Evolutionary conservation across 2,888 invertebrate genomes (phyloP).

Genomic region (Lamellibrachia columna): DNA sequence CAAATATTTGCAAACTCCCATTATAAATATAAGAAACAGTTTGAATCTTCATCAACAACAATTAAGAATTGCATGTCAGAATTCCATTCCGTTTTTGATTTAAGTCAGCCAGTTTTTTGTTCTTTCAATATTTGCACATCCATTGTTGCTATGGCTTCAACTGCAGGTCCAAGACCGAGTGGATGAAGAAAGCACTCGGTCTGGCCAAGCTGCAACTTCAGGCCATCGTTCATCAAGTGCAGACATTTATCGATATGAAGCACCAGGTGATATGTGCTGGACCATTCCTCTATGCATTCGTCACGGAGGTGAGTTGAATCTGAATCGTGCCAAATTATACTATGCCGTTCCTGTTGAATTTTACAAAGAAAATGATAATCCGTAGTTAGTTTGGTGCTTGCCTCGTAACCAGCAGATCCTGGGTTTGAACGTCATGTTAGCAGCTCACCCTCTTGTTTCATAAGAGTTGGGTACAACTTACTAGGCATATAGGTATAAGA

Average conservation of each 20-base stretch:
- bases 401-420: too few species aligned
- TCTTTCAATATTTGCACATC: background rate
- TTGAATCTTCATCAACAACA: background rate
- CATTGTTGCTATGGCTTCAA: background rate
- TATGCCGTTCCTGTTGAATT: background rate
- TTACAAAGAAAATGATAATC: background rate
- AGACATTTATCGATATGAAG: constrained; percentile 81
- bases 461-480: too few species aligned
- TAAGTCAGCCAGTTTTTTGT: background rate
- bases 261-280: constrained; percentile 82
- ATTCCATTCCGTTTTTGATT: background rate
- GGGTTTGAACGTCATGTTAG: too few species aligned
- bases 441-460: too few species aligned
- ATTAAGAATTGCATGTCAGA: background rate
- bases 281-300: constrained; percentile 86
- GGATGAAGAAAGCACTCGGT: constrained; percentile 70
- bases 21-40: background rate
- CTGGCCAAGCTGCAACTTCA: constrained; percentile 77
- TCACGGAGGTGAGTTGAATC: constrained; percentile 77
- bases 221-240: constrained; percentile 80
- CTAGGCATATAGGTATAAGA: too few species aligned
- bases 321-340: background rate
- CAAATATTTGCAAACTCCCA: background rate
- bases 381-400: too few species aligned
- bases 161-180: constrained; percentile 68